Evolutionary conservation across 2,888 invertebrate species (phyloP), one percentile per base, ranked within the genome.

Genomic region (Pseudanteris insignis): DNA sequence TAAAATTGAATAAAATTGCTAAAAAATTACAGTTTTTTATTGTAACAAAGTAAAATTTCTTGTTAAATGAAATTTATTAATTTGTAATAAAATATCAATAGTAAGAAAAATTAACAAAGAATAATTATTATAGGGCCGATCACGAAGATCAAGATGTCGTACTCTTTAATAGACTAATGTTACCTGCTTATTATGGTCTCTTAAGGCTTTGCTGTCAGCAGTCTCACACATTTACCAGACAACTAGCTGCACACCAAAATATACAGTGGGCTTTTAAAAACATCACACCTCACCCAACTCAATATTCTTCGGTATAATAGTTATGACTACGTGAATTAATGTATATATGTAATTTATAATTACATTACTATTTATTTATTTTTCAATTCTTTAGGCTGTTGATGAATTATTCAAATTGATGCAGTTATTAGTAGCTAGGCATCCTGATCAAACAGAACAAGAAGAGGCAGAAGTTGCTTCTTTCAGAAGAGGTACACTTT

Each of bases 251-350:
- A 67, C 96, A 96, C 82, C 95, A 96, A 81, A 96, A 96, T 83
- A 87, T 96, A 30, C 93, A 94, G 77, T 96, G 96, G 96, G 96
- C 96, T 14, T 96, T 96, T 81, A 90, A 95, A 74, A 96, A 96
- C 81, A 95, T 96, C 65, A 93, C 94, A 21, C 94, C 95, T n/a
- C 94, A 94, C 81, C 93, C 94, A 3, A 93, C 93, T 12, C 91
- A 96, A 70, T 96, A 96, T 82, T 89, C 92, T 10, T 88, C 88
- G 63, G 88, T 86, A 76, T 80, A 77, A 74, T 11, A 32, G 28
- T 14, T 40, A 21, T 21, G 21, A 21, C 21, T 21, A 21, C 21
- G 10, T 57, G 4, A 15, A 21, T n/a, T n/a, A n/a, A n/a, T n/a
- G n/a, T n/a, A n/a, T n/a, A n/a, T n/a, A n/a, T n/a, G n/a, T n/a